Evolutionary conservation across 1,140 invertebrate genomes (phyloP).

Genomic region (Carposina sasakii): DNA sequence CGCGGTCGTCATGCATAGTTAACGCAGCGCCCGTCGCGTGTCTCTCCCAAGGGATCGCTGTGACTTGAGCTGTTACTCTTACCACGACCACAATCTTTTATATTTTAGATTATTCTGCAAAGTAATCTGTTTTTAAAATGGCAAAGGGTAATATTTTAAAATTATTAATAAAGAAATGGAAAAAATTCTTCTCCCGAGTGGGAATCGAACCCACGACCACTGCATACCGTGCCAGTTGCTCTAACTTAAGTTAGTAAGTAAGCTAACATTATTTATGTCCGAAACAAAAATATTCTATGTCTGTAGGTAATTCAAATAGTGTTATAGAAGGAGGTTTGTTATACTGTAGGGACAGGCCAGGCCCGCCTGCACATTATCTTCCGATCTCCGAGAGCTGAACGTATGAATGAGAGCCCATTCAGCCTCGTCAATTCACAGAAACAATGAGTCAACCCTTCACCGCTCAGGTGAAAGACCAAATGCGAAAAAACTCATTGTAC

Average conservation of each 20-base stretch:
- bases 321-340: constrained; percentile 55
- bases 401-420: constrained; percentile 50
- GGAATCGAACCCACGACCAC: too few relatives aligned
- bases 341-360: constrained; percentile 46
- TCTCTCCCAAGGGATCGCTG: constrained; percentile 15
- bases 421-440: constrained; percentile 61
- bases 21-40: constrained; percentile 23
- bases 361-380: constrained; percentile 55
- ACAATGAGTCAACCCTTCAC: constrained; percentile 64
- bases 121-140: too few relatives aligned
- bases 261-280: too few relatives aligned
- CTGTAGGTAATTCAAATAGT: not conserved
- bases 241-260: too few relatives aligned
- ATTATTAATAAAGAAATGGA: too few relatives aligned
- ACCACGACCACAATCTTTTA: constrained; percentile 28
- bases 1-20: constrained; percentile 45
- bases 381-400: constrained; percentile 50
- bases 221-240: too few relatives aligned
- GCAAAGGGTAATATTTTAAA: too few relatives aligned
- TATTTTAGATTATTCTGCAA: too few relatives aligned
- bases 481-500: constrained; percentile 51
- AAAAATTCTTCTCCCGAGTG: too few relatives aligned
- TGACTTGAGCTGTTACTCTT: constrained; percentile 38
- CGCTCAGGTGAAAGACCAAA: constrained; percentile 57
- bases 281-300: too few relatives aligned